These are phyloP conservation scores for Hexactinellida sp. DNA, from an alignment of 37 sponge, comb jelly and placozoan species.

Conservation along the genomic window DNA sequence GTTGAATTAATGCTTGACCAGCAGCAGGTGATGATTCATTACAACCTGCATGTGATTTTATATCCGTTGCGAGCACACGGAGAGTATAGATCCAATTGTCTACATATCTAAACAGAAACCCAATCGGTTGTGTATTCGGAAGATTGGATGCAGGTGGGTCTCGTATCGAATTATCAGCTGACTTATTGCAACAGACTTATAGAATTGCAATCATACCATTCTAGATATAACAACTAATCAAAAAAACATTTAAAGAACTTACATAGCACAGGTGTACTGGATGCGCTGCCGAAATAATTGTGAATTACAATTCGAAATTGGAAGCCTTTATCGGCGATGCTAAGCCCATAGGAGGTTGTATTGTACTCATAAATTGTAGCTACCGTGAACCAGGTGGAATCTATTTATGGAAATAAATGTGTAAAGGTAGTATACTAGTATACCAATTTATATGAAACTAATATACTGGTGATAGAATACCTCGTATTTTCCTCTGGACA, in stretches of 20 bases:
- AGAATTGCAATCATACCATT: background rate
- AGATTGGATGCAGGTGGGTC: conserved; percentile 16
- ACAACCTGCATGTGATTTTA: no score
- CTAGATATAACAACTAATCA: background rate
- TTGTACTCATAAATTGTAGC: background rate
- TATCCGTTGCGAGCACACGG: no score
- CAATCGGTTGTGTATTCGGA: background rate
- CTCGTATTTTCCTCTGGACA: background rate
- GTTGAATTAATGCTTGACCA: no score
- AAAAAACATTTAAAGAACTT: background rate
- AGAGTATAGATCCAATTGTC: no score
- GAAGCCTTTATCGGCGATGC: background rate
- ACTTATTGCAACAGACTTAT: background rate
- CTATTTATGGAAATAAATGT: background rate
- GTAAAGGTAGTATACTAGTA: no score
- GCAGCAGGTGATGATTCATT: no score
- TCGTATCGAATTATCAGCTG: background rate
- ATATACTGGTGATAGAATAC: background rate
- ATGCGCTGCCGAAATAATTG: background rate
- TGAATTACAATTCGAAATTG: background rate
- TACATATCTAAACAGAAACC: no score
- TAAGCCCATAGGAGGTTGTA: background rate
- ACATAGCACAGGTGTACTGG: background rate
- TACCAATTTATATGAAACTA: no score
- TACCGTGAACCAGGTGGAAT: background rate